phyloP scores from a whole-genome alignment of 2,888 invertebrate genomes.

The Spialia ferax region DNA sequence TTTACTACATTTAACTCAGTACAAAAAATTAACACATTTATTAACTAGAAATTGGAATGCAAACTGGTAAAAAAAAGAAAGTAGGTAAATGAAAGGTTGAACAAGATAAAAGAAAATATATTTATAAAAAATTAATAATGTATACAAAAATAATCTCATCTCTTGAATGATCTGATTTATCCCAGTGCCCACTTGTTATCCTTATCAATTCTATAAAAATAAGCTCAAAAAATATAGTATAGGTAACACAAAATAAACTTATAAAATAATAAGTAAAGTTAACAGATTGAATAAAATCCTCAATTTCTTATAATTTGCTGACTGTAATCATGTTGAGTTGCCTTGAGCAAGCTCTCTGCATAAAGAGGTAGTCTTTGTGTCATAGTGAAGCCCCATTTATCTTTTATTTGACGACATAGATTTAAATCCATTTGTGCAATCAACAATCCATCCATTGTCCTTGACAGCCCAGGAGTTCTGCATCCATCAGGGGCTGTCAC shows the following conservation, averaged over 20 bases:
- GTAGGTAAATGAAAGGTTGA: background rate
- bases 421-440: conserved; percentile 97
- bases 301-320: conserved; percentile 60
- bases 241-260: no score
- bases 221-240: no score
- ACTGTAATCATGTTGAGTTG: conserved; percentile 64
- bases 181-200: no score
- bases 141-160: no score
- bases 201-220: no score
- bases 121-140: background rate
- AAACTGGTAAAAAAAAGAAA: no score
- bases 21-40: no score
- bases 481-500: conserved; percentile 97
- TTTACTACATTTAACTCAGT: no score
- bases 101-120: background rate
- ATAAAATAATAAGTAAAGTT: background rate
- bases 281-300: background rate
- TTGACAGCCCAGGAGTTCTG: conserved; percentile 94
- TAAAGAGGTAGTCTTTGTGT: conserved; percentile 97
- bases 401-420: conserved; percentile 97
- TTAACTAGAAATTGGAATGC: no score
- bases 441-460: conserved; percentile 94
- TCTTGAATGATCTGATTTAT: no score
- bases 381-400: conserved; percentile 98
- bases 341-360: conserved; percentile 89